Base-by-base conservation (phyloP, 2,797 vertebrate genomes). In the Rhadinocentrus ornatus region DNA sequence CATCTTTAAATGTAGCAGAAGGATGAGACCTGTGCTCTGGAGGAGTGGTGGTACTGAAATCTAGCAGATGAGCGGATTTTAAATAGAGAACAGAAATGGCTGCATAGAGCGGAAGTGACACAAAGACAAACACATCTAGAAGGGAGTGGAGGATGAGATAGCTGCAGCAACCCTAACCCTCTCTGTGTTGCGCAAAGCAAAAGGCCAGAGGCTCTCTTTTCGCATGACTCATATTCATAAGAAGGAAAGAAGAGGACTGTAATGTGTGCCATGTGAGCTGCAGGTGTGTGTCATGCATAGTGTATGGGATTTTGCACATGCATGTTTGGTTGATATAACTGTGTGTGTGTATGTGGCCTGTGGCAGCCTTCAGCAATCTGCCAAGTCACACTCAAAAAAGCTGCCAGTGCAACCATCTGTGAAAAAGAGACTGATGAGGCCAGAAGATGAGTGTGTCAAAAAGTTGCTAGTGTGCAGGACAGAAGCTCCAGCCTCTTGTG, bases 351-450 rank as follows among this genome's bases (percentile, higher is more conserved):
- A 61, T 77, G 61, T 73, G 64, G 41, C 60, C 65, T 37, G 39
- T 78, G 66, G 82, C 74, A 61, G 77, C 67, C 65, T 71, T 69
- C 72, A 64, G 73, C 32, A 32, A 66, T 57, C 65, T 70, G 79
- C 79, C 78, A 90, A 81, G 71, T 75, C 78, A 44, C 84, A 85
- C 67, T 84, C 71, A 70, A 44, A 83, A 84, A 74, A 77, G 77
- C 73, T 88, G 81, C 82, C 79, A 83, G 77, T 73, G 81, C 67
- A 69, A 71, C 84, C 87, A 87, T 89, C 83, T 92, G 87, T 84
- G 83, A 54, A 59, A 46, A 70, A 71, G 59, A 26, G 65, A 61
- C 69, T 66, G 73, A 73, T 55, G 11, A 74, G 48, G 50, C 73
- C 58, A 78, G 62, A 72, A 76, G 46, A 75, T 59, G 79, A 80